Conservation (phyloP, 2,797 vertebrate species). For the Characodon lateralis region DNA sequence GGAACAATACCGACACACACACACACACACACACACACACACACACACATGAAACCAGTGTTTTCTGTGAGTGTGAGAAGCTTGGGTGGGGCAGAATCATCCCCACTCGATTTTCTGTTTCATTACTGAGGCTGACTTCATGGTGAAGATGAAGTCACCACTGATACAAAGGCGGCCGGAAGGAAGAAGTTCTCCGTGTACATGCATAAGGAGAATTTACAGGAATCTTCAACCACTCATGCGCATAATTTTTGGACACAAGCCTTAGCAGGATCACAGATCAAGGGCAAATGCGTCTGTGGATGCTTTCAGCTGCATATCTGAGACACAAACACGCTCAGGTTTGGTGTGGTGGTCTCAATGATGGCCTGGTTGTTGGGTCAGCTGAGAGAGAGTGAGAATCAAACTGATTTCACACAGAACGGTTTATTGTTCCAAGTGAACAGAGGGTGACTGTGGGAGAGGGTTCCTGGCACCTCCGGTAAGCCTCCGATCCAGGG, state of each 20-base stretch:
- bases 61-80: slow-evolving; percentile 27
- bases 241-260: neutral
- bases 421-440: slow-evolving; percentile 76
- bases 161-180: slow-evolving; percentile 40
- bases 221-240: neutral
- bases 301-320: slow-evolving; percentile 12
- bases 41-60: slow-evolving; percentile 21
- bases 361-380: slow-evolving; percentile 29
- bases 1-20: slow-evolving; percentile 38
- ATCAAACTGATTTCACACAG: slow-evolving; percentile 44
- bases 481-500: slow-evolving; percentile 66
- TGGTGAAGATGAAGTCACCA: slow-evolving; percentile 72
- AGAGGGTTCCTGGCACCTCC: slow-evolving; percentile 77
- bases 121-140: slow-evolving; percentile 82
- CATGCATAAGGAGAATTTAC: neutral
- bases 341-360: slow-evolving; percentile 37
- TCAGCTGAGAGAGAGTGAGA: slow-evolving; percentile 51
- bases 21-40: slow-evolving; percentile 8
- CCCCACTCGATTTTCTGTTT: slow-evolving; percentile 38
- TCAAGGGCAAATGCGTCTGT: slow-evolving; percentile 13
- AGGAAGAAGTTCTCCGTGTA: slow-evolving; percentile 15
- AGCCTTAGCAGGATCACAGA: neutral
- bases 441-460: slow-evolving; percentile 80
- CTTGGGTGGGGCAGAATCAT: slow-evolving; percentile 53
- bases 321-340: slow-evolving; percentile 17